These are phyloP conservation scores for Mamestra configurata DNA, from an alignment of 1,140 invertebrate genomes.

Conservation along the genomic window DNA sequence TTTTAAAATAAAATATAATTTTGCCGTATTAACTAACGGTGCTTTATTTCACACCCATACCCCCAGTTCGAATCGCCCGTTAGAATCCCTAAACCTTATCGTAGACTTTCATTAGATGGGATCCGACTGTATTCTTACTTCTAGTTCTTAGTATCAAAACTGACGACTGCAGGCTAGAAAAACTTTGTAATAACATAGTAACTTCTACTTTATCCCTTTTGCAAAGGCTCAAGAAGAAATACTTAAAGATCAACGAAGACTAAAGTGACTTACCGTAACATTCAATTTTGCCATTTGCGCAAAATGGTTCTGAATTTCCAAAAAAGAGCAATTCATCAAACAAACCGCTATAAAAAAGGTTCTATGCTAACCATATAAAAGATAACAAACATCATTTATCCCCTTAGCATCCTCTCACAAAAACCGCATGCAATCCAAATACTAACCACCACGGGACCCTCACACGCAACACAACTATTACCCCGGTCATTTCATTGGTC, in stretches of 20 bases:
- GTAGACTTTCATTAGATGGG: conserved; percentile 75
- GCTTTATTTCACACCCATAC: conserved; percentile 23
- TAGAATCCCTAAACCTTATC: conserved; percentile 63
- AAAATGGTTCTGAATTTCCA: too few species aligned
- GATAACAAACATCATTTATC: background rate
- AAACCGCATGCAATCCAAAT: background rate
- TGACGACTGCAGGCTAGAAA: too few species aligned
- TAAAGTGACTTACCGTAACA: background rate
- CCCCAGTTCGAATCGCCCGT: conserved; percentile 53
- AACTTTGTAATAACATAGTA: too few species aligned
- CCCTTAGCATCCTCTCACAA: background rate
- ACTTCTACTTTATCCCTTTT: too few species aligned
- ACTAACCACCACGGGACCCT: background rate
- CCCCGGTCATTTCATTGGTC: conserved; percentile 33
- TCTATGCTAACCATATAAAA: too few species aligned
- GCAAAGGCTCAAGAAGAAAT: background rate
- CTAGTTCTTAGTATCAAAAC: background rate
- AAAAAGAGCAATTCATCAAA: too few species aligned
- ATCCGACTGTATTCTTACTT: conserved; percentile 61
- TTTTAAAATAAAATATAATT: conserved; percentile 36
- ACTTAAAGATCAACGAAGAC: background rate
- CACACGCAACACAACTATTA: conserved; percentile 17
- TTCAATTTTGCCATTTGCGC: too few species aligned
- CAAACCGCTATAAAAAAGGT: too few species aligned
- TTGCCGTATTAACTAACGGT: conserved; percentile 27